Percentiles rank a stretch among this genome's conserved stretches.
Conservation (phyloP, 1,140 invertebrate genomes). For the Heliothis subflexa region DNA sequence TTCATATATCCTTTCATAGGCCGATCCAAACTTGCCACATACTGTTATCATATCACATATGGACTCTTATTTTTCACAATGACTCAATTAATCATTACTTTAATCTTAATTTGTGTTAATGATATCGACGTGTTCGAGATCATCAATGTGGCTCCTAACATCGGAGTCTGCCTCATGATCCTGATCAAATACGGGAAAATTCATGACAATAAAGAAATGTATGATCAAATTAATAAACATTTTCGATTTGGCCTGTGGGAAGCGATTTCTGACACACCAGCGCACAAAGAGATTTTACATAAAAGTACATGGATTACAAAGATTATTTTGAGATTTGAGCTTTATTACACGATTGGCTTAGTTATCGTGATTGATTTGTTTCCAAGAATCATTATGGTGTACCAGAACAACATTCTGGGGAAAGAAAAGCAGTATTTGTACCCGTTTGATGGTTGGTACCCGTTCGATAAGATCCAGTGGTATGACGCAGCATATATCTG, state of each 20-base stretch:
- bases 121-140: slow-evolving; percentile 66
- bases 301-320: slow-evolving; percentile 61
- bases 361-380: slow-evolving; percentile 67
- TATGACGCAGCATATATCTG: slow-evolving; percentile 70
- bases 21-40: slow-evolving; percentile 53
- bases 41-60: slow-evolving; percentile 60
- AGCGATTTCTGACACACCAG: slow-evolving; percentile 54
- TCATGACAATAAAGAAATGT: slow-evolving; percentile 62
- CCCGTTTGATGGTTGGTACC: slow-evolving; percentile 79
- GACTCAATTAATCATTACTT: slow-evolving; percentile 65
- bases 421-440: slow-evolving; percentile 65
- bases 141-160: slow-evolving; percentile 75
- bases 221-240: slow-evolving; percentile 67
- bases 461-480: slow-evolving; percentile 74
- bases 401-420: slow-evolving; percentile 59
- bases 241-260: slow-evolving; percentile 68
- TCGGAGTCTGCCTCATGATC: slow-evolving; percentile 71
- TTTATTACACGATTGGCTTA: slow-evolving; percentile 65
- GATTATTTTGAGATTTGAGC: slow-evolving; percentile 64
- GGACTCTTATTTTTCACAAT: slow-evolving; percentile 61
- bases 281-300: slow-evolving; percentile 63
- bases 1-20: slow-evolving; percentile 69
- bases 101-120: slow-evolving; percentile 58
- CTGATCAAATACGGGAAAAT: slow-evolving; percentile 70
- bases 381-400: slow-evolving; percentile 72